These are phyloP conservation scores for Sesia apiformis DNA, from an alignment of 2,888 invertebrate species.

Conservation along the genomic window DNA sequence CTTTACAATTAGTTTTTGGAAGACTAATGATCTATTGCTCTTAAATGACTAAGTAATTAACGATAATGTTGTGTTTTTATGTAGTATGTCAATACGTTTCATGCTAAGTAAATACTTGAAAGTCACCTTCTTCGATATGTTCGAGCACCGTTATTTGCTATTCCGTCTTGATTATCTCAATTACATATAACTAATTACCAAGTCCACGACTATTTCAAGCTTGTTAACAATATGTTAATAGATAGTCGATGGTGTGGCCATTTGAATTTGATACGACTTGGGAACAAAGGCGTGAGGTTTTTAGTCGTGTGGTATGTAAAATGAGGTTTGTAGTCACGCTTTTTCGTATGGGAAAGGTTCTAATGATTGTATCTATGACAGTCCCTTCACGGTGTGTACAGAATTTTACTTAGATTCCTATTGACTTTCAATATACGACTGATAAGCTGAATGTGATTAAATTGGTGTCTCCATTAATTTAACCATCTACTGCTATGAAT, in stretches of 20 bases:
- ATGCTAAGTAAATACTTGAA: background rate
- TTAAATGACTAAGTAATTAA: too few relatives aligned
- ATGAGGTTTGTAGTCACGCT: background rate
- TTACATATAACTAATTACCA: slow-evolving; percentile 14
- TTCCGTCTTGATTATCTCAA: background rate
- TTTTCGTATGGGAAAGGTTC: background rate
- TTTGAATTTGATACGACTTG: background rate
- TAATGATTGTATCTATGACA: background rate
- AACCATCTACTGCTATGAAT: too few relatives aligned
- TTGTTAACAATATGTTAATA: background rate
- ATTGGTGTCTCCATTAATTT: too few relatives aligned
- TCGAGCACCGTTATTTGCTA: background rate
- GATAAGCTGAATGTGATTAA: too few relatives aligned
- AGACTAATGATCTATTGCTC: too few relatives aligned
- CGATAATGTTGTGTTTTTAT: too few relatives aligned
- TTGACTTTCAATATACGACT: too few relatives aligned
- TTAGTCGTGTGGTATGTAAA: background rate
- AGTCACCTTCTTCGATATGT: background rate
- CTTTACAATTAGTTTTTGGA: too few relatives aligned
- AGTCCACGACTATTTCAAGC: slow-evolving; percentile 13
- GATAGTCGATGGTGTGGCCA: background rate
- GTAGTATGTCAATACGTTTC: too few relatives aligned
- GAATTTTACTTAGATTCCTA: too few relatives aligned
- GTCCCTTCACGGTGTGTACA: too few relatives aligned
- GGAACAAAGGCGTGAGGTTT: background rate